A percentile compares a stretch with the other conserved stretches of the same genome.
phyloP scores from a whole-genome alignment of 2,888 invertebrate species.

The Galeopsomyia nigrocyanea region DNA sequence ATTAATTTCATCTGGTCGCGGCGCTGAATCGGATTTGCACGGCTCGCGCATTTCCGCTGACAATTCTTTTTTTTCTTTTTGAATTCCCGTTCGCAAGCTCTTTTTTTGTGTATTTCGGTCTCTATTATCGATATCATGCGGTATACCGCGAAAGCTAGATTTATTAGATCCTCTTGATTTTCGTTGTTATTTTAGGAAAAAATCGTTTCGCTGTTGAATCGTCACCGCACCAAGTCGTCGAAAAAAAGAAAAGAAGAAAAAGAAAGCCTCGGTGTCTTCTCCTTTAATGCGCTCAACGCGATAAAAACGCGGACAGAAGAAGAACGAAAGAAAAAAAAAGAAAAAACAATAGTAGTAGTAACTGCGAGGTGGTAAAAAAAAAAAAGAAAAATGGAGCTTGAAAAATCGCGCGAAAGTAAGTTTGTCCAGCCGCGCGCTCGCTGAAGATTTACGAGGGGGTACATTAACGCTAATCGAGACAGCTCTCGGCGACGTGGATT shows the following conservation, averaged over 20 bases:
- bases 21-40: too few species aligned
- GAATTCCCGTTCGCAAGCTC: not conserved
- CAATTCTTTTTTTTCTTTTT: conserved; percentile 11
- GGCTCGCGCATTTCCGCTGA: not conserved
- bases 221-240: not conserved
- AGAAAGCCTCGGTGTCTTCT: conserved; percentile 1
- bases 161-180: not conserved
- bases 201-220: not conserved
- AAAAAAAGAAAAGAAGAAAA: not conserved
- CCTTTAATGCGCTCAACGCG: conserved; percentile 35
- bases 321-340: not conserved
- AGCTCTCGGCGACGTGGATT: not conserved
- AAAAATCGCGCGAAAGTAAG: conserved; percentile 43
- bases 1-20: conserved; percentile 35
- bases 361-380: not conserved
- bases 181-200: not conserved
- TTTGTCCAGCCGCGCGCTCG: conserved; percentile 26
- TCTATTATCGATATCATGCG: conserved; percentile 15
- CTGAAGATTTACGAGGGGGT: conserved; percentile 34
- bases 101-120: not conserved
- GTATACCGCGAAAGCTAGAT: conserved; percentile 1
- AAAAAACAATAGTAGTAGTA: not conserved
- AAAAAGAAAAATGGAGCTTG: conserved; percentile 10
- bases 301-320: conserved; percentile 25
- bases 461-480: conserved; percentile 46